Percentiles rank a stretch among this genome's conserved stretches.
phyloP scores from a whole-genome alignment of 2,888 invertebrate species.

The Nomada lathburiana region DNA sequence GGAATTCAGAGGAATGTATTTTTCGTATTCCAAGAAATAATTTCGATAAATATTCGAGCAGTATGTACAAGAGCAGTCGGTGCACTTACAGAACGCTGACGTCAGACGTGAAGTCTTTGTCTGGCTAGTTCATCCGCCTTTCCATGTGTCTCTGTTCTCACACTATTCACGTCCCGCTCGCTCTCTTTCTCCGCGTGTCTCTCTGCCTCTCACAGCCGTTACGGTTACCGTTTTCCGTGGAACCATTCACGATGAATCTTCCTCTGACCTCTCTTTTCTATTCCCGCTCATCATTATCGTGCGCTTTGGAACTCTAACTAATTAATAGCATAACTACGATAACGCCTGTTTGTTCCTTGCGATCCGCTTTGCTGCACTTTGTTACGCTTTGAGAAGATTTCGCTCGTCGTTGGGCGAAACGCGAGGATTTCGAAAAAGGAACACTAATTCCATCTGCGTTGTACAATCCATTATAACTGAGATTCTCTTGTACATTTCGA shows the following conservation, averaged over 20 bases:
- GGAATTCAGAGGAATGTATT: neutral
- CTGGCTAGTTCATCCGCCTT: slow-evolving; percentile 57
- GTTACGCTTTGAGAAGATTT: slow-evolving; percentile 23
- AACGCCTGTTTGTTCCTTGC: slow-evolving; percentile 43
- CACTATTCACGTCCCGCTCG: neutral
- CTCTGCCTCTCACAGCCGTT: slow-evolving; percentile 41
- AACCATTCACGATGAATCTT: slow-evolving; percentile 46
- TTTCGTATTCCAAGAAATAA: slow-evolving; percentile 11
- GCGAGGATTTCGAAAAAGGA: neutral
- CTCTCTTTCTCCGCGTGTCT: slow-evolving; percentile 26
- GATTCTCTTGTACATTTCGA: no score
- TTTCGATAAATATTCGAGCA: slow-evolving; percentile 34
- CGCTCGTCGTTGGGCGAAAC: neutral
- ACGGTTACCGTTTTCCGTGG: slow-evolving; percentile 61
- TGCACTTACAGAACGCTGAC: slow-evolving; percentile 47
- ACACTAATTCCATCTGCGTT: no score
- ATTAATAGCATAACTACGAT: slow-evolving; percentile 59
- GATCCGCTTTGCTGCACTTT: slow-evolving; percentile 17
- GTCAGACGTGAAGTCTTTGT: slow-evolving; percentile 59
- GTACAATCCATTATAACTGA: no score
- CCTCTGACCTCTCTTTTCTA: slow-evolving; percentile 37
- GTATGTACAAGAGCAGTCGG: slow-evolving; percentile 1
- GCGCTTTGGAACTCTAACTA: slow-evolving; percentile 43
- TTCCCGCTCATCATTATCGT: slow-evolving; percentile 31
- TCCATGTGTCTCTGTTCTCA: slow-evolving; percentile 37